These are phyloP conservation scores for Dendrophyllia cribrosa DNA, from an alignment of 64 coral and sea anemone genomes.

Conservation along the genomic window DNA sequence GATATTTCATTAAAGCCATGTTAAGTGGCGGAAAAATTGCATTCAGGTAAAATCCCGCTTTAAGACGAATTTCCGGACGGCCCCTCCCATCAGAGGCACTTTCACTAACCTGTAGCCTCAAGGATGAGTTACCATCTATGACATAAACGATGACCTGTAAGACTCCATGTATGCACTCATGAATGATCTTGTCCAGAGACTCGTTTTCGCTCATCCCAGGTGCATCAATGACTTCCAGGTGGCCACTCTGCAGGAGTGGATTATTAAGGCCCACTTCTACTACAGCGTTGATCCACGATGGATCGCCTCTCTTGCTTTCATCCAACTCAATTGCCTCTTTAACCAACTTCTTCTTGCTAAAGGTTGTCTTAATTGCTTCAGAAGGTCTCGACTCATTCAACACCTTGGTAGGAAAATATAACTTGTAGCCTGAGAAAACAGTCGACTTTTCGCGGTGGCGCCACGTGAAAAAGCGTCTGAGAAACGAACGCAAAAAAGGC, in stretches of 20 bases:
- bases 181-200: conserved; percentile 55
- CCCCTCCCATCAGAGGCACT: too few relatives aligned
- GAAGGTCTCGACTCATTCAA: background rate
- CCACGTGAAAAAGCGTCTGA: too few relatives aligned
- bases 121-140: conserved; percentile 62
- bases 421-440: background rate
- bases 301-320: conserved; percentile 35
- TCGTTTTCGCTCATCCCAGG: conserved; percentile 75
- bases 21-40: too few relatives aligned
- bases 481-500: too few relatives aligned
- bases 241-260: conserved; percentile 56
- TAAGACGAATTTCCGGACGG: too few relatives aligned
- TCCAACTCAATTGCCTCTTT: conserved; percentile 54
- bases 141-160: conserved; percentile 70
- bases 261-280: conserved; percentile 71
- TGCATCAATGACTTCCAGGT: conserved; percentile 69
- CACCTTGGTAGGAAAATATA: background rate
- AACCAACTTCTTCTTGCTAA: conserved; percentile 53
- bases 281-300: conserved; percentile 34
- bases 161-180: conserved; percentile 61
- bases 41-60: too few relatives aligned
- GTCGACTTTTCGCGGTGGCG: too few relatives aligned
- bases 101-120: conserved; percentile 51
- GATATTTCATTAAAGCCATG: too few relatives aligned
- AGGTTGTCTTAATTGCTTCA: background rate